Base-by-base conservation (phyloP, 2,797 vertebrate genomes). In the Myotis pilosus region DNA sequence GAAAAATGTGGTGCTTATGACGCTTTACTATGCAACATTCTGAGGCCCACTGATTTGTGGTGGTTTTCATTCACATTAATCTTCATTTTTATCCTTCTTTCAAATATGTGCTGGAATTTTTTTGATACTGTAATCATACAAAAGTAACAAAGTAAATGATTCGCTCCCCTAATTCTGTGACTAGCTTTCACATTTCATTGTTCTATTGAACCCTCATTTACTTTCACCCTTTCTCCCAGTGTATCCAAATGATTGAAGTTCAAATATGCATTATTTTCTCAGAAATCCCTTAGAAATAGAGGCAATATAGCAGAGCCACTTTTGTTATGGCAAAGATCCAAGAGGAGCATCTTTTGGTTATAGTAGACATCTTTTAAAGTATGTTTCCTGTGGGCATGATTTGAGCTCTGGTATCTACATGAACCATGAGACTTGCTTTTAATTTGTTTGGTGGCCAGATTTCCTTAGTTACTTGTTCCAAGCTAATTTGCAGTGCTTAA, bases 31-130 rank as follows among this genome's bases (percentile, higher is more conserved):
- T 69, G 55, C 12, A 66, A 60, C 15, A 38, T 49, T 87, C 68
- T 64, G 51, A 91, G 81, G 28, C 15, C 47, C 78, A 74, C 2
- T 76, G 71, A 69, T 36, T 79, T 83, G 66, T 57, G 28, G 72
- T 57, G 6, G 38, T 78, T 87, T 88, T 82, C 17, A 69, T 74
- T 57, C 49, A 36, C 19, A 72, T 76, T 51, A 20, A 72, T 92
- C 60, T 91, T 53, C 36, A n/a, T 36, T 87, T 91, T 87, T 78
- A 81, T 47, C 55, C 44, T 85, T 84, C n/a, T 75, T 91, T 83
- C 80, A 91, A 91, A 91, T 87, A 76, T 89, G 66, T 10, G 22
- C 44, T 64, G 41, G 16, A 36, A 7, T 64, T 69, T 78, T n/a
- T 78, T 83, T 93, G 82, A 74, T 19, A 53, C 12, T 53, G n/a